Base-by-base conservation (phyloP, 1,140 invertebrate species). In the Laodelphax striatellus region DNA sequence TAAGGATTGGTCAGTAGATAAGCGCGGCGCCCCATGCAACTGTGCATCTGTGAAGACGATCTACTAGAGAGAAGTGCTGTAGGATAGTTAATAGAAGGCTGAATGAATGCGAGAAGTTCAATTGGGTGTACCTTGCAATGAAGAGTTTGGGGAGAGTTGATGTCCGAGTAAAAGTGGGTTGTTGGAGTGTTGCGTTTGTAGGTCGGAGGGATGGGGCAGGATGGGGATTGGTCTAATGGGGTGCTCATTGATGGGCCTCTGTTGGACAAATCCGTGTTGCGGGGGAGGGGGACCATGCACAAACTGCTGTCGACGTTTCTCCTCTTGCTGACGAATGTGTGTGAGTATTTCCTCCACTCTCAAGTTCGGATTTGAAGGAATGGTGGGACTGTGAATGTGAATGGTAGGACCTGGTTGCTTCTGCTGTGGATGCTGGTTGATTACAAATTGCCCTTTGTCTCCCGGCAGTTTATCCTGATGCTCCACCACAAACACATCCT, bases 371-470 rank as follows among this genome's bases (percentile, higher is more conserved):
- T 57, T 55, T 44, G 42, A 22, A 8, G 57, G 70, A 68, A 64
- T 72, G 63, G 46, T 72, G 68, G 58, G 58, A 64, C 66, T 65
- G 60, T 73, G 71, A 61, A 72, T 68, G 54, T 71, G 68, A 56
- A 72, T 66, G 55, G 53, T 63, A 14, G 34, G 34, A 5, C 57
- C 42, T 24, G 43, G 57, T 28, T 28, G 24, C 11, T 50, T 50
- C 14, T 50, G 46, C 11, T 13, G 9, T 2, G 1, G 11, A 11
- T 17, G 13, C 17, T 19, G 43, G 19, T 21, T 52, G 28, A 21
- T 21, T 1, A 21, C 17, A 19, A 28, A 59, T 21, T 17, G 44
- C 28, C 42, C 31, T 16, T 59, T 50, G 14, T 50, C 46, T 5
- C 17, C 21, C 3, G 58, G 53, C 16, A 42, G n/a, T 59, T 55